Evolutionary conservation across 2,797 vertebrate genomes (phyloP).

Genomic region (Xenentodon cancila): DNA sequence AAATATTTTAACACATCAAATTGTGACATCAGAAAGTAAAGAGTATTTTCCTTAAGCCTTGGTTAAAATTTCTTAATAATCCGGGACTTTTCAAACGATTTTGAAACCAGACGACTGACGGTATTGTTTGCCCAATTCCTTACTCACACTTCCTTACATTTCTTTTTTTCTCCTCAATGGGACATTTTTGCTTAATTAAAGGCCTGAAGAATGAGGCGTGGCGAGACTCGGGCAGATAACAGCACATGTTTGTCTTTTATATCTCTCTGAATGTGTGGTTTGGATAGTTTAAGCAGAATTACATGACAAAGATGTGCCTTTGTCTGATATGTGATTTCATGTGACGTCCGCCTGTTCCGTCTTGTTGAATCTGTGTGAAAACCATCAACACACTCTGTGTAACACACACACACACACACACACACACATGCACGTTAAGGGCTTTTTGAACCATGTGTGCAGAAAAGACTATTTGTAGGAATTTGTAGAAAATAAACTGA

Average conservation of each 20-base stretch:
- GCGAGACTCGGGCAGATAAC: neutral
- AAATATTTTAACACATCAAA: neutral
- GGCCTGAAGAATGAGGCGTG: constrained; percentile 1
- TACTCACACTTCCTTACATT: neutral
- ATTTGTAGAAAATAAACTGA: too few species aligned
- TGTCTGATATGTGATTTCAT: constrained; percentile 4
- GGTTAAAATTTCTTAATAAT: neutral
- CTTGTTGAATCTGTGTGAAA: neutral
- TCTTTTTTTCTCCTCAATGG: neutral
- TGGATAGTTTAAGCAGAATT: neutral
- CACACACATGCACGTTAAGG: neutral
- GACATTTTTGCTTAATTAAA: neutral
- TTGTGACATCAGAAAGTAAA: neutral
- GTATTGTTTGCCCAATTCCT: neutral
- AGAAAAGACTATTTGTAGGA: too few species aligned
- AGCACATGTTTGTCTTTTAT: constrained; percentile 1
- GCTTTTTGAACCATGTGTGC: too few species aligned
- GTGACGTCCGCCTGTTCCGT: constrained; percentile 23
- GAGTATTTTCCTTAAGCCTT: neutral
- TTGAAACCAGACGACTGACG: too few species aligned
- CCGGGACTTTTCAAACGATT: neutral
- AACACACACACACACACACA: neutral
- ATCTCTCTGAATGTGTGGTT: neutral
- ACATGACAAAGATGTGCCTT: too few species aligned
- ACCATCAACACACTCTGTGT: neutral